phyloP scores from a whole-genome alignment of 2,888 invertebrate genomes.

The Hofmannophila pseudospretella region DNA sequence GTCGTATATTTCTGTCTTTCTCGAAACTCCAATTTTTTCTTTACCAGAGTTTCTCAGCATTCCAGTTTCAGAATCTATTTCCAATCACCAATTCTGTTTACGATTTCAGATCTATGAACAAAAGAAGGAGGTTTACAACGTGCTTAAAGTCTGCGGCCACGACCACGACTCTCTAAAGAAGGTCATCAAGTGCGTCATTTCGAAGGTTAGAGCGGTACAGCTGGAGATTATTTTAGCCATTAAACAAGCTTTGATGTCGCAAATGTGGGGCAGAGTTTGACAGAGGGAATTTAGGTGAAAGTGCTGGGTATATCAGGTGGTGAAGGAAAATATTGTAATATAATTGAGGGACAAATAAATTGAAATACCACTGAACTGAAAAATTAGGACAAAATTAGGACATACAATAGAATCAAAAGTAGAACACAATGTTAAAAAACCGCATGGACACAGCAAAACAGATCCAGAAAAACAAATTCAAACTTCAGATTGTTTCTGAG shows the following conservation, averaged over 20 bases:
- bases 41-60: too few relatives aligned
- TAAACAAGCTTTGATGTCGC: neutral
- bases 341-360: too few relatives aligned
- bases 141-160: slow-evolving; percentile 65
- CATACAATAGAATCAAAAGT: too few relatives aligned
- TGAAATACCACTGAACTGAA: too few relatives aligned
- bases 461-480: too few relatives aligned
- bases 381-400: too few relatives aligned
- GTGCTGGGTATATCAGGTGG: neutral
- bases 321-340: neutral
- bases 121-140: slow-evolving; percentile 49
- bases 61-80: neutral
- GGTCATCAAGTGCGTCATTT: slow-evolving; percentile 71
- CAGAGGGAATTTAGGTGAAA: neutral
- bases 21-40: too few relatives aligned
- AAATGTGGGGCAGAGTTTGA: neutral
- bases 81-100: neutral
- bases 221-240: neutral
- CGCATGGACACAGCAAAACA: too few relatives aligned
- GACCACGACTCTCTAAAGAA: slow-evolving; percentile 65
- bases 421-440: too few relatives aligned
- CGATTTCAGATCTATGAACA: slow-evolving; percentile 52
- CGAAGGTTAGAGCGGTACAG: slow-evolving; percentile 42
- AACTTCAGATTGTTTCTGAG: too few relatives aligned
- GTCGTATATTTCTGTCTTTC: too few relatives aligned